Percentiles rank a stretch among this genome's conserved stretches.
phyloP scores from a whole-genome alignment of 2,888 invertebrate species.

The Tetragonisca angustula region DNA sequence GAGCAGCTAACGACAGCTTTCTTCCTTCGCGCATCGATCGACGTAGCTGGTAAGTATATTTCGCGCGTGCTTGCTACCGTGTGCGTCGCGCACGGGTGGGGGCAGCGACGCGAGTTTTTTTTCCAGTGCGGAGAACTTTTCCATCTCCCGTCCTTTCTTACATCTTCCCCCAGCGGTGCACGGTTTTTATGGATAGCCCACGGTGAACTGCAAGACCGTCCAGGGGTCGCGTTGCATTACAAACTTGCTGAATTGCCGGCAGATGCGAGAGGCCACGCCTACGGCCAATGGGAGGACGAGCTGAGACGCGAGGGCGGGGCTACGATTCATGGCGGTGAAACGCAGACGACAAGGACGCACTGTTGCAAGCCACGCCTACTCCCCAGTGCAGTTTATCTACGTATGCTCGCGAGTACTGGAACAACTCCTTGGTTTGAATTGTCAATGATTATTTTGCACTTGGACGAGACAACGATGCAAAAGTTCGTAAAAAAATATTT shows the following conservation, averaged over 20 bases:
- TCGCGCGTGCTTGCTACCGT: constrained; percentile 46
- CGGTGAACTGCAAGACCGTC: background rate
- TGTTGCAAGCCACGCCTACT: background rate
- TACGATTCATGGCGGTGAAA: constrained; percentile 21
- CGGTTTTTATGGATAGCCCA: constrained; percentile 18
- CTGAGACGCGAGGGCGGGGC: background rate
- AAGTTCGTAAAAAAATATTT: too few species aligned
- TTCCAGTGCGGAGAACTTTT: constrained; percentile 7
- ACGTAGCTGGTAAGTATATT: background rate
- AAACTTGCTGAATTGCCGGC: constrained; percentile 2
- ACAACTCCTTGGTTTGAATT: too few species aligned
- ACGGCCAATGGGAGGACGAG: background rate
- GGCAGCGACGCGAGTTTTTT: background rate
- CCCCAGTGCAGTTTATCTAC: background rate
- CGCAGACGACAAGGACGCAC: background rate
- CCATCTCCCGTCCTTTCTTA: constrained; percentile 24
- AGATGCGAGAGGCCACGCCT: background rate
- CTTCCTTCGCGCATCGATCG: constrained; percentile 23
- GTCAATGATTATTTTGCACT: too few species aligned
- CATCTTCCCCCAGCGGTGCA: background rate
- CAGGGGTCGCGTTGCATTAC: background rate
- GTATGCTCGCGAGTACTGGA: background rate
- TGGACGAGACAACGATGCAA: too few species aligned
- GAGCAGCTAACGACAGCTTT: constrained; percentile 20
- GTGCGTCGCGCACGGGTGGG: background rate